Conservation (phyloP, 92 coral and sea anemone genomes). For the Palythoa heliodiscus region DNA sequence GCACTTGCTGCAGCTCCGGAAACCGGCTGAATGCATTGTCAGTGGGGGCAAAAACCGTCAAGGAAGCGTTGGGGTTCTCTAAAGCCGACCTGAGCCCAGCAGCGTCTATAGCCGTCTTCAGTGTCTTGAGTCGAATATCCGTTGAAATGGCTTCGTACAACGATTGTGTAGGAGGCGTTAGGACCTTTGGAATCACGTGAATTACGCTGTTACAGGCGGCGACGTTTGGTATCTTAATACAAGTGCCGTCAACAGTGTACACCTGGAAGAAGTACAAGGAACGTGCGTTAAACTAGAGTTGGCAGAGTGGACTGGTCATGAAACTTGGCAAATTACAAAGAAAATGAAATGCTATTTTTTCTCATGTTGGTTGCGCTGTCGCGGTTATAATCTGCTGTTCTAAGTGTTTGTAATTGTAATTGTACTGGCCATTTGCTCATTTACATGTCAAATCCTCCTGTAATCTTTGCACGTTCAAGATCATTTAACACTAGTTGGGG, state of each 20-base stretch:
- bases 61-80: conserved; percentile 55
- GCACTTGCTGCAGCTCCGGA: neutral
- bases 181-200: conserved; percentile 79
- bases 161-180: conserved; percentile 59
- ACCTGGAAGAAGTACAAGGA: conserved; percentile 42
- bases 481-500: too few relatives aligned
- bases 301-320: too few relatives aligned
- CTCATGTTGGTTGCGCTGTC: too few relatives aligned
- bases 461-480: too few relatives aligned
- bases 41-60: conserved; percentile 87
- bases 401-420: too few relatives aligned
- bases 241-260: conserved; percentile 74
- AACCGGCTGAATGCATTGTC: conserved; percentile 63
- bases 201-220: conserved; percentile 79
- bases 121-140: conserved; percentile 65
- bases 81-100: conserved; percentile 54
- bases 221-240: conserved; percentile 66
- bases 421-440: too few relatives aligned
- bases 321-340: too few relatives aligned
- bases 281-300: too few relatives aligned
- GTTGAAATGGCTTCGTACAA: conserved; percentile 63
- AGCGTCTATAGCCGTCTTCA: conserved; percentile 54
- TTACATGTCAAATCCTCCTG: too few relatives aligned
- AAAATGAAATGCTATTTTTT: too few relatives aligned
- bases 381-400: too few relatives aligned